A percentile compares a stretch with the other conserved stretches of the same genome.
Evolutionary conservation across 2,888 invertebrate genomes (phyloP).

Genomic region (Serrognathus titanus): DNA sequence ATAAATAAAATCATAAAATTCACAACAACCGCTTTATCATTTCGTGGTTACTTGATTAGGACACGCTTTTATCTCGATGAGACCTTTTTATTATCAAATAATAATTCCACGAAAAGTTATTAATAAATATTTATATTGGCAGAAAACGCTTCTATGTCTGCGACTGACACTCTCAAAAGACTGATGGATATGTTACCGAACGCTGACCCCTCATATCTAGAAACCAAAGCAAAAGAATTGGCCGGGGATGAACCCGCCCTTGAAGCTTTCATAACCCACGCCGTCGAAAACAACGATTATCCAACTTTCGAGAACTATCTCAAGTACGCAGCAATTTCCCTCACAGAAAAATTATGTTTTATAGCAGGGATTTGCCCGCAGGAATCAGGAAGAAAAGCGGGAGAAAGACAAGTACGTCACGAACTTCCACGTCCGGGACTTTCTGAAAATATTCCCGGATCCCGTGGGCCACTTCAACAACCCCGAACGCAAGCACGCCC

Average conservation of each 20-base stretch:
- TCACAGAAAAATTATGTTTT: neutral
- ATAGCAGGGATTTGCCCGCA: conserved; percentile 8
- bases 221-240: conserved; percentile 34
- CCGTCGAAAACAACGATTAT: conserved; percentile 39
- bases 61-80: neutral
- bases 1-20: too few species aligned
- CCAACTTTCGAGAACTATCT: conserved; percentile 44
- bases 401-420: conserved; percentile 30
- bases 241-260: conserved; percentile 27
- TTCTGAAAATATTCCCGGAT: conserved; percentile 36
- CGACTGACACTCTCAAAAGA: conserved; percentile 22
- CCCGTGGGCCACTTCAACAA: conserved; percentile 33
- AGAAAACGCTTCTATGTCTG: too few species aligned
- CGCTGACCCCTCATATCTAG: conserved; percentile 42
- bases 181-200: conserved; percentile 40
- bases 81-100: neutral
- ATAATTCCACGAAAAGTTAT: too few species aligned
- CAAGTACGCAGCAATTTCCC: conserved; percentile 29
- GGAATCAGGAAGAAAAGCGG: conserved; percentile 31
- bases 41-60: too few species aligned
- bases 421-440: conserved; percentile 32
- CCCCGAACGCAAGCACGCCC: conserved; percentile 25
- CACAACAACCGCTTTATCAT: too few species aligned
- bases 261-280: conserved; percentile 34
- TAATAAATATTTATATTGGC: too few species aligned